phyloP scores from a whole-genome alignment of 2,888 invertebrate genomes.

The Rotaria macrura region DNA sequence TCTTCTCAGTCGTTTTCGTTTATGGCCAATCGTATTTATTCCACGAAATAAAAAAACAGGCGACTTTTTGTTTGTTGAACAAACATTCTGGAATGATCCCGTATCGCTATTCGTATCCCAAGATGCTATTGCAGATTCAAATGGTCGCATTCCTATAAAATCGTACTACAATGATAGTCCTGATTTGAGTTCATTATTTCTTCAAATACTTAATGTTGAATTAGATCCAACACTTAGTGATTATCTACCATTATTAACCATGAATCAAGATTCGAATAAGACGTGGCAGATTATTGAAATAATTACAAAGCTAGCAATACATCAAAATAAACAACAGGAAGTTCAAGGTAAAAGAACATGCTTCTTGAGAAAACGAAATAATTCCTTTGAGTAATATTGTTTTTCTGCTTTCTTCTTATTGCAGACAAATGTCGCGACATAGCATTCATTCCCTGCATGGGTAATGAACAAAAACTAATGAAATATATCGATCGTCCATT shows the following conservation, averaged over 20 bases:
- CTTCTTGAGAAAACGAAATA: no score
- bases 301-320: background rate
- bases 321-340: background rate
- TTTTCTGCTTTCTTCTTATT: background rate
- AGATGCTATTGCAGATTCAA: background rate
- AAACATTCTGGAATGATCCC: background rate
- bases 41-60: background rate
- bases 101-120: background rate
- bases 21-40: background rate
- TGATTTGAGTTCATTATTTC: background rate
- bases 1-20: background rate
- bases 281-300: background rate
- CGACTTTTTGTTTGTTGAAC: background rate
- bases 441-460: background rate
- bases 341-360: background rate
- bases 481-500: constrained; percentile 10
- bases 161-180: background rate
- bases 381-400: no score
- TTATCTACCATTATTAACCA: constrained; percentile 1
- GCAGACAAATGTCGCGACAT: background rate
- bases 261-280: background rate
- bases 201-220: background rate
- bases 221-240: background rate
- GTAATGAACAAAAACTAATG: background rate
- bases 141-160: background rate